Evolutionary conservation across 2,797 vertebrate species (phyloP).

Genomic region (Sebastes oblongus): DNA sequence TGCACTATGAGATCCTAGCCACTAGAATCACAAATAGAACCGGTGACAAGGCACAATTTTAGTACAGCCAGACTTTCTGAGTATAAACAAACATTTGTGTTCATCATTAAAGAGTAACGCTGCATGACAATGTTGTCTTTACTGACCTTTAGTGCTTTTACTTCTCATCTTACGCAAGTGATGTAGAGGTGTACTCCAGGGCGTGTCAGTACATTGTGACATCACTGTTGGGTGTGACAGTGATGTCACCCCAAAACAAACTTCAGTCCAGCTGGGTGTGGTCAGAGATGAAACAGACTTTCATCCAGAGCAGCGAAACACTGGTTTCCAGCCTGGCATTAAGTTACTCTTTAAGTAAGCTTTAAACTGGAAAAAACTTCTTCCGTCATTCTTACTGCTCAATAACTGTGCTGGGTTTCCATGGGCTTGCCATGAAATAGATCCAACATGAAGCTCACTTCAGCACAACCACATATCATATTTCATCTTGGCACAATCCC

Average conservation of each 20-base stretch:
- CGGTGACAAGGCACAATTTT: too few relatives aligned
- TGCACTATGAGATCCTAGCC: too few relatives aligned
- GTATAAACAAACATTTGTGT: not conserved
- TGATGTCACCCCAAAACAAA: too few relatives aligned
- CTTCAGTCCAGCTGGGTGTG: not conserved
- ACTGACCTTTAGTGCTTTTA: not conserved
- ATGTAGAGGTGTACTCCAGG: not conserved
- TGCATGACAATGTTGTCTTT: not conserved
- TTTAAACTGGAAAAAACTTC: not conserved
- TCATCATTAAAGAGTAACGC: not conserved
- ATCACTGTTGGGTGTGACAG: not conserved
- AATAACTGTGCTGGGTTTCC: slow-evolving; percentile 1
- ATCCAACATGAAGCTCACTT: slow-evolving; percentile 12
- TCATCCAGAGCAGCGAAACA: too few relatives aligned
- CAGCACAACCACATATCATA: slow-evolving; percentile 9
- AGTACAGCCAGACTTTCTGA: too few relatives aligned
- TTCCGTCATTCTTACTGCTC: not conserved
- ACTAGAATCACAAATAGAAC: too few relatives aligned
- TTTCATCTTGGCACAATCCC: slow-evolving; percentile 16
- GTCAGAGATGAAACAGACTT: not conserved
- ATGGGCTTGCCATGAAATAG: slow-evolving; percentile 1
- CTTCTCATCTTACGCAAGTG: not conserved
- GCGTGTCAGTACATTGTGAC: not conserved
- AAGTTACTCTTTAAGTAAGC: not conserved
- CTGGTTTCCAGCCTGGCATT: too few relatives aligned